A percentile compares a stretch with the other conserved stretches of the same genome.
Evolutionary conservation across 2,888 invertebrate genomes (phyloP).

Genomic region (Leptinotarsa haldemani): DNA sequence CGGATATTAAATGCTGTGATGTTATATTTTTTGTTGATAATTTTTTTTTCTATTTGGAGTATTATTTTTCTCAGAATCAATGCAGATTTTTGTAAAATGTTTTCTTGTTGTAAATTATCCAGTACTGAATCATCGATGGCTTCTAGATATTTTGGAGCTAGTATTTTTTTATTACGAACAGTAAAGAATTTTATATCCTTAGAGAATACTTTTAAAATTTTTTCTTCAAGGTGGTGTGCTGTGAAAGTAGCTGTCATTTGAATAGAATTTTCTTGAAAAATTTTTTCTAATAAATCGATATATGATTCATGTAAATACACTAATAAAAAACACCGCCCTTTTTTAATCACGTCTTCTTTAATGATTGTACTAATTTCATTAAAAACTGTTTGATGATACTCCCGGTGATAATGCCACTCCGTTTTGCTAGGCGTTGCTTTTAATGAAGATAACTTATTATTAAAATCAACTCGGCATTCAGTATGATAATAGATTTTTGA

Average conservation of each 20-base stretch:
- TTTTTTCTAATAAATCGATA: conserved; percentile 14
- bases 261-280: neutral
- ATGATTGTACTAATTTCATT: conserved; percentile 48
- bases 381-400: conserved; percentile 28
- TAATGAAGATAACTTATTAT: conserved; percentile 24
- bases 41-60: too few species aligned
- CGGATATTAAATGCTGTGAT: too few species aligned
- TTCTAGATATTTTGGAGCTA: neutral
- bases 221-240: neutral
- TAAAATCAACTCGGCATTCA: conserved; percentile 22
- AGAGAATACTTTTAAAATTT: neutral
- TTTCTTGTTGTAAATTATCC: conserved; percentile 10
- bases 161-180: neutral
- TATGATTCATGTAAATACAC: conserved; percentile 48
- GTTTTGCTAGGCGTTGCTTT: conserved; percentile 22
- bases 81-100: conserved; percentile 32
- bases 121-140: conserved; percentile 13
- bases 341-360: conserved; percentile 48
- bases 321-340: conserved; percentile 51
- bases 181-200: neutral
- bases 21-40: too few species aligned
- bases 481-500: conserved; percentile 34
- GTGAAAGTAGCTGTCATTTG: neutral
- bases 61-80: conserved; percentile 8
- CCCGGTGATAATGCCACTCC: conserved; percentile 34